Conservation (phyloP, 2,888 invertebrate species). For the Sipha maydis region DNA sequence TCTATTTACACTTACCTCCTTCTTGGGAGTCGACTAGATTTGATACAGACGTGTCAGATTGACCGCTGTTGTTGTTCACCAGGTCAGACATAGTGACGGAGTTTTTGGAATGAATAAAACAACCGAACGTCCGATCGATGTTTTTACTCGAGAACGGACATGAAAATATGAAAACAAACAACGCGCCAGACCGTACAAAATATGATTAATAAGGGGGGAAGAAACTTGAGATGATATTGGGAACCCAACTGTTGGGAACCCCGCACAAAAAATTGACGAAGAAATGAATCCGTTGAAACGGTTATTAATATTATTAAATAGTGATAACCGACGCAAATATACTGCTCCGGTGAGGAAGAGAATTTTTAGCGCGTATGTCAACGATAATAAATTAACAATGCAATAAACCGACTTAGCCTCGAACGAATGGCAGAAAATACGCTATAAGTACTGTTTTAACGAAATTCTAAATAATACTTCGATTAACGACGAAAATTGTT, state of each 20-base stretch:
- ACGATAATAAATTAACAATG: conserved; percentile 17
- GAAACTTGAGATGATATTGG: not conserved
- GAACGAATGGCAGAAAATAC: not conserved
- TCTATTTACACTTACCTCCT: conserved; percentile 23
- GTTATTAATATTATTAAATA: conserved; percentile 24
- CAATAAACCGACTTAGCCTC: not conserved
- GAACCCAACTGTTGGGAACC: not conserved
- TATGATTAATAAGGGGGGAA: not conserved
- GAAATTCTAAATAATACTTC: not conserved
- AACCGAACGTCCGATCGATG: not conserved
- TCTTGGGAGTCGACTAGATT: not conserved
- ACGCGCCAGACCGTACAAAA: not conserved
- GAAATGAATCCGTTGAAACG: not conserved
- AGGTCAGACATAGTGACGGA: conserved; percentile 34
- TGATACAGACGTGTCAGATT: not conserved
- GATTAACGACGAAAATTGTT: conserved; percentile 9
- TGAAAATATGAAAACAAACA: not conserved
- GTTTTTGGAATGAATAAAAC: not conserved
- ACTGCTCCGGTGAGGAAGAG: not conserved
- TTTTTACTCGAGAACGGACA: not conserved
- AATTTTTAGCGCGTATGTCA: conserved; percentile 30
- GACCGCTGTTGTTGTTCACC: not conserved
- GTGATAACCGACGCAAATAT: conserved; percentile 19
- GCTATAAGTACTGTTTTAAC: conserved; percentile 3
- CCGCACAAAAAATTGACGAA: not conserved